Conservation (phyloP, 2,797 vertebrate species). For the Parauchenoglanis punctatus region DNA sequence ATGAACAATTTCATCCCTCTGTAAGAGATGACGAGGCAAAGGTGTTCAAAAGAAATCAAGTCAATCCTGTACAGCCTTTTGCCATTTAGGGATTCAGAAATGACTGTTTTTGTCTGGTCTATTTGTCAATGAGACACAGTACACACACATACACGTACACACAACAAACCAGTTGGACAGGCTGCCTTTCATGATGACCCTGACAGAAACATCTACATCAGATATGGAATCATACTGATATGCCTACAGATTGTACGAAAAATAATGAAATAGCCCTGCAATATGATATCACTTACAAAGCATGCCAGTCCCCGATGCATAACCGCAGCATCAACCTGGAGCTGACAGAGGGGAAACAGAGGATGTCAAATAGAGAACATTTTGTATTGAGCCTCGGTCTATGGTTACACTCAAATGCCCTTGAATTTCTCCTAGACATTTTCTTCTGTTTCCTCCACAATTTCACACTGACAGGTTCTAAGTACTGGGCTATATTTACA, state of each 20-base stretch:
- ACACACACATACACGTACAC: neutral
- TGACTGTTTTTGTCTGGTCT: neutral
- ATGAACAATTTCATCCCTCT: neutral
- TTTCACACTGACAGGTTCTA: constrained; percentile 14
- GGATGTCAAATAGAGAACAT: constrained; percentile 10
- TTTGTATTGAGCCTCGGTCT: constrained; percentile 14
- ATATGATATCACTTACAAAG: constrained; percentile 17
- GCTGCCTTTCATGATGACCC: constrained; percentile 24
- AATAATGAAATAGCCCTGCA: neutral
- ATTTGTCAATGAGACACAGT: constrained; percentile 10
- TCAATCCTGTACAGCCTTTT: neutral
- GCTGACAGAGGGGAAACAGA: neutral
- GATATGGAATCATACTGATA: constrained; percentile 29
- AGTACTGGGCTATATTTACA: constrained; percentile 30
- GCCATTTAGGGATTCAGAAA: constrained; percentile 3
- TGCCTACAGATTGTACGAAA: constrained; percentile 13
- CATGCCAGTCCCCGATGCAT: neutral
- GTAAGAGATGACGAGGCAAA: neutral
- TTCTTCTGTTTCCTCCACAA: constrained; percentile 12
- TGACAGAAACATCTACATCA: constrained; percentile 25
- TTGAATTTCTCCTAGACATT: constrained; percentile 22
- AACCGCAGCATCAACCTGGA: neutral
- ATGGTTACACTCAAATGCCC: constrained; percentile 24
- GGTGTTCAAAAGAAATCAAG: neutral
- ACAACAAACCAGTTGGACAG: constrained; percentile 18